Percentiles rank a stretch among this genome's conserved stretches.
These are phyloP conservation scores for Hyposmocoma kahamanoa DNA, from an alignment of 1,140 invertebrate species.

Conservation along the genomic window DNA sequence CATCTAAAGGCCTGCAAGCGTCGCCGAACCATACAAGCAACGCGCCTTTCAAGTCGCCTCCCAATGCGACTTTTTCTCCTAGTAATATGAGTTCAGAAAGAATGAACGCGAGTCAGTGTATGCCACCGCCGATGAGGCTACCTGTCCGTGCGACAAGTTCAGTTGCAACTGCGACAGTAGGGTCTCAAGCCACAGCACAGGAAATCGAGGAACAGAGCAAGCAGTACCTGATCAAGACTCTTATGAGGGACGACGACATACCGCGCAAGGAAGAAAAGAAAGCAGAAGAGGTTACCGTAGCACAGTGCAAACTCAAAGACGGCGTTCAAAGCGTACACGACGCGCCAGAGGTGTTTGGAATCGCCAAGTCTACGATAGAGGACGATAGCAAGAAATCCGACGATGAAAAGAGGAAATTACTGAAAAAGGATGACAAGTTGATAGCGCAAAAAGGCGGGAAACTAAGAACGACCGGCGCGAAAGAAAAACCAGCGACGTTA, in stretches of 20 bases:
- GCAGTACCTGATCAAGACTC: constrained; percentile 64
- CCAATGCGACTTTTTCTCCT: neutral
- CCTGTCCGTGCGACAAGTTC: constrained; percentile 39
- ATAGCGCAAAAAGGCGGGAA: constrained; percentile 50
- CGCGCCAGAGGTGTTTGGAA: constrained; percentile 48
- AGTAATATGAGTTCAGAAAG: neutral
- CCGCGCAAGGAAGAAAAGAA: constrained; percentile 57
- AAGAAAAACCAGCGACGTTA: constrained; percentile 54
- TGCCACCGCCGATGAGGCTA: constrained; percentile 52
- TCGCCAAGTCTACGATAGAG: constrained; percentile 32
- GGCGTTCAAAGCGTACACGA: constrained; percentile 20
- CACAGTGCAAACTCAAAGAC: constrained; percentile 51
- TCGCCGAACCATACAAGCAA: constrained; percentile 21
- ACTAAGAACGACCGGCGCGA: constrained; percentile 44
- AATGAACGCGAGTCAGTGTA: constrained; percentile 14
- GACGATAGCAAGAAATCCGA: constrained; percentile 42
- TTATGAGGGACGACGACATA: constrained; percentile 61
- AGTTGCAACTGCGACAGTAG: constrained; percentile 52
- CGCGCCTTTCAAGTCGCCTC: neutral
- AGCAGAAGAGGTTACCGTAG: constrained; percentile 51
- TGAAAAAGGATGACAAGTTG: constrained; percentile 56
- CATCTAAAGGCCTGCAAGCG: constrained; percentile 17
- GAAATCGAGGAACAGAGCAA: constrained; percentile 67
- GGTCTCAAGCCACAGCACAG: constrained; percentile 52
- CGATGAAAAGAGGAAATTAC: constrained; percentile 63